Evolutionary conservation across 2,888 invertebrate genomes (phyloP).

Genomic region (Meghimatium bilineatum): DNA sequence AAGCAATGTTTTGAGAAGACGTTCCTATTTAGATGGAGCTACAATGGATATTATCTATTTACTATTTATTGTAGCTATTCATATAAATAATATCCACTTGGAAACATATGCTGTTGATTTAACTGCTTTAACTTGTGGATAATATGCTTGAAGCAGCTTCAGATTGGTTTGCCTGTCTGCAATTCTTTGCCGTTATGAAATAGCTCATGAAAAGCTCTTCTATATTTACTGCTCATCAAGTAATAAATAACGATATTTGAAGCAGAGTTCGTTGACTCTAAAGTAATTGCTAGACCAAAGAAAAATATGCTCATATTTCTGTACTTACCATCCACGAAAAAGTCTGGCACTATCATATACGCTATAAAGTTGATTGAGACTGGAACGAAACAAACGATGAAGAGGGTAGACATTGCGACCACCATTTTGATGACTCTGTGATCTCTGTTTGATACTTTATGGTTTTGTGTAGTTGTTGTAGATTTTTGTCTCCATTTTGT

Average conservation of each 20-base stretch:
- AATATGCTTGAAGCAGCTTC: no score
- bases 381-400: constrained; percentile 16
- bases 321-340: neutral
- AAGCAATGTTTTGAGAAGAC: no score
- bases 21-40: no score
- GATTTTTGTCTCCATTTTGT: constrained; percentile 15
- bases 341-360: neutral
- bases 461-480: neutral
- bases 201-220: no score
- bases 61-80: no score
- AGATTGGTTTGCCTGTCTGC: no score
- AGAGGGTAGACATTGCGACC: constrained; percentile 1
- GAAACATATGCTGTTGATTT: no score
- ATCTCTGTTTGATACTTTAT: neutral
- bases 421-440: constrained; percentile 27
- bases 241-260: constrained; percentile 20
- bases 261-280: constrained; percentile 12
- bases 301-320: neutral
- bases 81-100: no score
- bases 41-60: no score
- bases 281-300: neutral
- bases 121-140: no score
- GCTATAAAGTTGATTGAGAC: constrained; percentile 15
- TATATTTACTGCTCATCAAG: no score
- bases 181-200: no score